Evolutionary conservation across 2,113 vertebrate genomes (phyloP), one percentile per base, ranked within the genome.

Genomic region (Tetraodon nigroviridis): DNA sequence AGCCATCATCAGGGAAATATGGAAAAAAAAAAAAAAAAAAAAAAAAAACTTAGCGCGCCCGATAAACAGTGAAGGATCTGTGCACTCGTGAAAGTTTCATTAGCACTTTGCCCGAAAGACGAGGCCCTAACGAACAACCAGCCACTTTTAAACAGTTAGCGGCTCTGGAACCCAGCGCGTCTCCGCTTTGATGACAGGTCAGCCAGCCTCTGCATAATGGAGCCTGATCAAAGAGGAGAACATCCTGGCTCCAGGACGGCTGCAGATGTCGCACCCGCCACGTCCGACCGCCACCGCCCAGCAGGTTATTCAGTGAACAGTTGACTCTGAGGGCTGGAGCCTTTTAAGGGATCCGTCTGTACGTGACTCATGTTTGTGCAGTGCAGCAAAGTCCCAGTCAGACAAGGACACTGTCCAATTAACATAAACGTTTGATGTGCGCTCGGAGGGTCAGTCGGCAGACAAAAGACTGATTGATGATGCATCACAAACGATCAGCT

Each of bases 191-290:
- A 75, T 73, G 51, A 79, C 67, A 61, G 71, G 61, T 67, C 71
- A 73, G 55, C 73, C 69, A 71, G 45, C 55, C 57, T 55, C 64
- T 69, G 62, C 72, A 73, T 80, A 80, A 84, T 69, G 49, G 77
- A 66, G 42, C 55, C 40, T 47, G 73, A 87, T 86, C 84, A 85
- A 85, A 86, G 80, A 69, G 44, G 32, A 41, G 57, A 27, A 51
- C 66, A 78, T 67, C 47, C 61, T 69, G 73, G 64, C 70, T 63
- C 52, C 51, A 55, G 20, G 57, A 73, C 49, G 60, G 49, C 79
- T 72, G 50, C 71, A 80, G 75, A 78, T 83, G 84, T 75, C 76
- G 58, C 55, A 19, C 73, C 64, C 55, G 61, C 55, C 56, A 7
- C 37, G 11, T 17, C 54, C 32, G n/a, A 2, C 12, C 53, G 27